Conservation (phyloP, 1,140 invertebrate species). For the Camponotus floridanus region DNA sequence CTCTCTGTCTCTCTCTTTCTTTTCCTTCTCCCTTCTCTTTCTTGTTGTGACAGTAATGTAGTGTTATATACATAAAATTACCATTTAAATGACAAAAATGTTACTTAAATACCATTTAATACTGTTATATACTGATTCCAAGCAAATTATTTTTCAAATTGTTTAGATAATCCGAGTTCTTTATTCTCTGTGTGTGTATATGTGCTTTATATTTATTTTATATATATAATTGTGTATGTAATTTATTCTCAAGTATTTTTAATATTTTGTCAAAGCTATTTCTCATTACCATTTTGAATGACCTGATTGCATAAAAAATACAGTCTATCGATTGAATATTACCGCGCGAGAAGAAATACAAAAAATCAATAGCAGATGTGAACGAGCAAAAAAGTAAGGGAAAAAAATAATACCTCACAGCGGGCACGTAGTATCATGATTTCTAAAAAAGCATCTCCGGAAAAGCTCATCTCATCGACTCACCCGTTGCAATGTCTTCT, state of each 20-base stretch:
- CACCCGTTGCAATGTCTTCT: background rate
- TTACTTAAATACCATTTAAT: too few species aligned
- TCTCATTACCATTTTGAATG: conserved; percentile 10
- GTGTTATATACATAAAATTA: background rate
- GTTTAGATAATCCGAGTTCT: background rate
- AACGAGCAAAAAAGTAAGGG: background rate
- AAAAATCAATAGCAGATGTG: conserved; percentile 37
- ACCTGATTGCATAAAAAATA: conserved; percentile 39
- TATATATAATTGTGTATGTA: background rate
- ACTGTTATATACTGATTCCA: background rate
- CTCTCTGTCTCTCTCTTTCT: too few species aligned
- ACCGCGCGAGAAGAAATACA: background rate
- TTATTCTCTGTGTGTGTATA: too few species aligned
- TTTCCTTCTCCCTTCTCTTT: too few species aligned
- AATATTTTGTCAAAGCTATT: conserved; percentile 18
- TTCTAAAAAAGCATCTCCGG: conserved; percentile 16
- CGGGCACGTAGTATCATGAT: background rate
- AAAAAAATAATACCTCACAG: conserved; percentile 36
- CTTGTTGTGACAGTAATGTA: background rate
- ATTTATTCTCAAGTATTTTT: background rate
- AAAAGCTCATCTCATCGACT: conserved; percentile 2
- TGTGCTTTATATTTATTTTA: background rate
- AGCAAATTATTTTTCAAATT: conserved; percentile 11
- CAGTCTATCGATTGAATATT: conserved; percentile 28
- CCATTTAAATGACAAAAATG: background rate